phyloP scores from a whole-genome alignment of 2,113 vertebrate species.

The Xiphophorus maculatus region DNA sequence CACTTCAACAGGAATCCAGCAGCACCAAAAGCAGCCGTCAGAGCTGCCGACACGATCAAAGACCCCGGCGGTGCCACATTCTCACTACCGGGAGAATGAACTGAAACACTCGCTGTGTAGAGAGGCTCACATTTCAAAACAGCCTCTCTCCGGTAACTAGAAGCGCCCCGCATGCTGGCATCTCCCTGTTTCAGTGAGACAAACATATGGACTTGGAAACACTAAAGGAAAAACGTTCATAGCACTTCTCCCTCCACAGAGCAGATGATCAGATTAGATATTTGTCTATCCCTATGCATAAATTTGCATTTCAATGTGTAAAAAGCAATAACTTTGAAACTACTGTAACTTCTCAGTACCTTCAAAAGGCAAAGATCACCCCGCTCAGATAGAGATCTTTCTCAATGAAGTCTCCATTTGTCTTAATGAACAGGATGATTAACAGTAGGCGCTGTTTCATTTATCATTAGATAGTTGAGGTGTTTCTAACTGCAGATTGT shows the following conservation, averaged over 20 bases:
- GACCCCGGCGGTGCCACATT: neutral
- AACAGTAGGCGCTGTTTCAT: slow-evolving; percentile 14
- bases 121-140: slow-evolving; percentile 6
- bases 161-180: neutral
- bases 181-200: slow-evolving; percentile 1
- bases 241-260: neutral
- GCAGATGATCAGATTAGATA: slow-evolving; percentile 38
- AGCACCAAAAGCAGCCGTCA: slow-evolving; percentile 16
- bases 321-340: slow-evolving; percentile 34
- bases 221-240: slow-evolving; percentile 9
- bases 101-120: neutral
- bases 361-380: slow-evolving; percentile 25
- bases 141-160: neutral
- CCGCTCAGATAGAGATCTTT: slow-evolving; percentile 21
- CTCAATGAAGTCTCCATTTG: slow-evolving; percentile 20
- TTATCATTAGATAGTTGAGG: neutral
- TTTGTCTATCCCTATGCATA: neutral
- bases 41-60: slow-evolving; percentile 30
- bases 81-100: slow-evolving; percentile 12
- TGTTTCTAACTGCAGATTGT: neutral
- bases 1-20: slow-evolving; percentile 13
- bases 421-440: slow-evolving; percentile 39
- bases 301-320: slow-evolving; percentile 46
- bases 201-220: slow-evolving; percentile 4
- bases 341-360: slow-evolving; percentile 13